These are phyloP conservation scores for Orius insidiosus DNA, from an alignment of 1,140 invertebrate genomes.

Conservation along the genomic window DNA sequence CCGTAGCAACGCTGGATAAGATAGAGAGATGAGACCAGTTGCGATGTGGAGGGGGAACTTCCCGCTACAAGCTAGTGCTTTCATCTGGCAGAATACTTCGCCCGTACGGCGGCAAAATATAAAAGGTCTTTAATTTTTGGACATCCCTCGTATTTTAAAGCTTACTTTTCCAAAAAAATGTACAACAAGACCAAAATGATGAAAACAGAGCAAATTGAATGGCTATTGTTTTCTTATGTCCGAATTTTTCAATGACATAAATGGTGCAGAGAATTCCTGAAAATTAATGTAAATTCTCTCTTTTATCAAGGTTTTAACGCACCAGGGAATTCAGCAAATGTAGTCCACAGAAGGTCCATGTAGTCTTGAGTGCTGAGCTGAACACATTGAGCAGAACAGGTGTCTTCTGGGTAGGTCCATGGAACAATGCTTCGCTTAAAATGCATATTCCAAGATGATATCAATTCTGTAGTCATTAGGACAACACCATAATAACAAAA, in stretches of 20 bases:
- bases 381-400: conserved; percentile 53
- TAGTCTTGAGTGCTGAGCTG: conserved; percentile 72
- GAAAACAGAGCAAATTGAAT: conserved; percentile 81
- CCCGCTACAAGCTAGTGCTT: too few relatives aligned
- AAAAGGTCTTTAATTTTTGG: too few relatives aligned
- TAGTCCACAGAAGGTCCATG: conserved; percentile 85
- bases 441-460: conserved; percentile 37
- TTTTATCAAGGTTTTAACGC: conserved; percentile 9
- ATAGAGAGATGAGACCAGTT: too few relatives aligned
- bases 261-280: conserved; percentile 82
- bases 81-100: too few relatives aligned
- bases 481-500: conserved; percentile 95
- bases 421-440: conserved; percentile 28
- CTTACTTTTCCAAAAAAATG: conserved; percentile 58
- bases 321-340: conserved; percentile 88
- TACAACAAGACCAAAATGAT: conserved; percentile 58
- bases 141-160: conserved; percentile 16
- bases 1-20: too few relatives aligned
- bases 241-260: conserved; percentile 76
- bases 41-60: too few relatives aligned
- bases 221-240: conserved; percentile 84
- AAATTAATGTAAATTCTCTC: conserved; percentile 32
- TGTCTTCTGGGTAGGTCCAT: conserved; percentile 21
- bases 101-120: too few relatives aligned
- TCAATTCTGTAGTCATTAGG: conserved; percentile 85